Evolutionary conservation across 2,113 vertebrate species (phyloP).

Genomic region (Phalacrocorax pelagicus): DNA sequence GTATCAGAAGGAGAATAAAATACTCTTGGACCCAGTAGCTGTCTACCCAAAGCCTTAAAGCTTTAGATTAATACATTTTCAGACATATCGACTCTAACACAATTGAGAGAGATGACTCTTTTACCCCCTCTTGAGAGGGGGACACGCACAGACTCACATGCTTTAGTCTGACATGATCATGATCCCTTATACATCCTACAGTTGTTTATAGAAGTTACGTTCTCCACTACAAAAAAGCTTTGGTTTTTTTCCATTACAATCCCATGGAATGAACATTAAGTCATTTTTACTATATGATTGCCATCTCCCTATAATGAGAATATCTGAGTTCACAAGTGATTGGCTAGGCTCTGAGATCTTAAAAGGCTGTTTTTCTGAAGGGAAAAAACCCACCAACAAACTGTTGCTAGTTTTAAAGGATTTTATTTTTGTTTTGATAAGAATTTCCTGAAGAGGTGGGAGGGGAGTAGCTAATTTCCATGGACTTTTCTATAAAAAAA

Average conservation of each 20-base stretch:
- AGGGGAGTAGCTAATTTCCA: not conserved
- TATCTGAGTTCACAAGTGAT: not conserved
- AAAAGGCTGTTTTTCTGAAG: not conserved
- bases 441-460: not conserved
- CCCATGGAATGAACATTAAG: not conserved
- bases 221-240: not conserved
- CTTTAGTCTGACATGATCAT: not conserved
- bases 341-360: not conserved
- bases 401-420: not conserved
- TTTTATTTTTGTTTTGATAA: not conserved
- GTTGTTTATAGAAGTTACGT: conserved; percentile 29
- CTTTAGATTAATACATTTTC: not conserved
- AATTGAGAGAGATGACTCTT: not conserved
- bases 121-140: not conserved
- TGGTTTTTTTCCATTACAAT: not conserved
- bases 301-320: not conserved
- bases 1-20: not conserved
- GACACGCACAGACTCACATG: not conserved
- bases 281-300: not conserved
- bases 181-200: not conserved
- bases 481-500: not conserved
- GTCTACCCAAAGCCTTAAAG: not conserved
- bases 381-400: not conserved
- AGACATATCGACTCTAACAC: not conserved
- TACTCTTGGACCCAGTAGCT: not conserved